A percentile compares a stretch with the other conserved stretches of the same genome.
These are phyloP conservation scores for Hoplias malabaricus DNA, from an alignment of 2,113 vertebrate genomes.

Conservation along the genomic window DNA sequence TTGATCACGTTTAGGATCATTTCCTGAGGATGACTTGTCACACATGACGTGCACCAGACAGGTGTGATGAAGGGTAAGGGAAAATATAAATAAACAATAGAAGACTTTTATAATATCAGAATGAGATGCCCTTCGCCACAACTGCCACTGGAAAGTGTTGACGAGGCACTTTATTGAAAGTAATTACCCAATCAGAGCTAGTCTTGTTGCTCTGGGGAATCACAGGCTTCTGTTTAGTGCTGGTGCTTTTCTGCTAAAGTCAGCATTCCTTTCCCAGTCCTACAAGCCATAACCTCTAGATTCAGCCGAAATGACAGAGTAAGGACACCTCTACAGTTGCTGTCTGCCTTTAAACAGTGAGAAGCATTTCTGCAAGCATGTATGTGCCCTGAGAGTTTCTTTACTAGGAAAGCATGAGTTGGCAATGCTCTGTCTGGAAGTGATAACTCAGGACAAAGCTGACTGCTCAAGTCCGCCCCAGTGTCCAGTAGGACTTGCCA, in stretches of 20 bases:
- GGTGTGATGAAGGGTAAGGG: neutral
- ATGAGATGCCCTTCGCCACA: constrained; percentile 7
- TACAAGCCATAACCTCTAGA: constrained; percentile 15
- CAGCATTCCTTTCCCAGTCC: constrained; percentile 29
- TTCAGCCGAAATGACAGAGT: neutral
- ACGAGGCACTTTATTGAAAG: constrained; percentile 33
- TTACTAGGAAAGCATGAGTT: neutral
- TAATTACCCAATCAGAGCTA: constrained; percentile 40
- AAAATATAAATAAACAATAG: neutral
- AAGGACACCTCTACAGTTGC: constrained; percentile 5
- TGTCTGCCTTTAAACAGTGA: neutral
- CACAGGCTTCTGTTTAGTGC: constrained; percentile 7
- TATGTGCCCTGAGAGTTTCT: constrained; percentile 4
- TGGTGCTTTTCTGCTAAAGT: constrained; percentile 24
- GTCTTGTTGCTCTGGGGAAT: constrained; percentile 15
- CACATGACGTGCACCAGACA: neutral
- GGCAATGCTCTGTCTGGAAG: neutral
- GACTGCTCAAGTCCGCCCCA: neutral
- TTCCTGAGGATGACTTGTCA: neutral
- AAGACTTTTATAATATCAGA: neutral
- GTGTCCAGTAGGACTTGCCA: neutral
- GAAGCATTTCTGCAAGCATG: neutral
- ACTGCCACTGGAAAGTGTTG: constrained; percentile 29
- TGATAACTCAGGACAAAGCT: neutral
- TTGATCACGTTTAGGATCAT: neutral